Percentiles rank a stretch among this genome's conserved stretches.
Conservation (phyloP, 2,888 invertebrate genomes). For the Pantelozetes paolii region DNA sequence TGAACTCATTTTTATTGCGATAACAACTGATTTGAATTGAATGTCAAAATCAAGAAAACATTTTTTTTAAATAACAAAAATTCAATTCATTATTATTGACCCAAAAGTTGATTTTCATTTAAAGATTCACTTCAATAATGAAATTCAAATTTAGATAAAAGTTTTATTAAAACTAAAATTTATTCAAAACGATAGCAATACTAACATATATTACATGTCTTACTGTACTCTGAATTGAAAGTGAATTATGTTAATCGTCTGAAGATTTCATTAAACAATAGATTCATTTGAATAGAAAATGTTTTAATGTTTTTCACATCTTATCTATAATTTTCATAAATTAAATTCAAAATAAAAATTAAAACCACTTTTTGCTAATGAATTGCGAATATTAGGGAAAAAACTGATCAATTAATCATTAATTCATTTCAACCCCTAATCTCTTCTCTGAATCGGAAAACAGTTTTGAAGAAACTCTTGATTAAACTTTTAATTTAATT, state of each 20-base stretch:
- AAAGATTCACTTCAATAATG: background rate
- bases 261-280: slow-evolving; percentile 16
- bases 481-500: no score
- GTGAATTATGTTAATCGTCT: slow-evolving; percentile 10
- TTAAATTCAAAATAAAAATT: no score
- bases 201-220: slow-evolving; percentile 8
- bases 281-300: background rate
- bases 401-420: no score
- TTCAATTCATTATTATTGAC: slow-evolving; percentile 7
- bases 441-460: no score
- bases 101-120: background rate
- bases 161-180: no score
- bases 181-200: background rate
- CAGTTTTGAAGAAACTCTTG: no score
- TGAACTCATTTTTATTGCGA: background rate
- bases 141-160: slow-evolving; percentile 17
- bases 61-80: background rate
- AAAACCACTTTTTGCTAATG: no score
- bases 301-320: background rate
- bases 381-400: no score
- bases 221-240: background rate
- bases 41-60: slow-evolving; percentile 1
- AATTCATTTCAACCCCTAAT: no score
- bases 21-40: slow-evolving; percentile 9
- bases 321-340: no score